Evolutionary conservation across 2,797 vertebrate species (phyloP).

Genomic region (Urophycis tenuis): DNA sequence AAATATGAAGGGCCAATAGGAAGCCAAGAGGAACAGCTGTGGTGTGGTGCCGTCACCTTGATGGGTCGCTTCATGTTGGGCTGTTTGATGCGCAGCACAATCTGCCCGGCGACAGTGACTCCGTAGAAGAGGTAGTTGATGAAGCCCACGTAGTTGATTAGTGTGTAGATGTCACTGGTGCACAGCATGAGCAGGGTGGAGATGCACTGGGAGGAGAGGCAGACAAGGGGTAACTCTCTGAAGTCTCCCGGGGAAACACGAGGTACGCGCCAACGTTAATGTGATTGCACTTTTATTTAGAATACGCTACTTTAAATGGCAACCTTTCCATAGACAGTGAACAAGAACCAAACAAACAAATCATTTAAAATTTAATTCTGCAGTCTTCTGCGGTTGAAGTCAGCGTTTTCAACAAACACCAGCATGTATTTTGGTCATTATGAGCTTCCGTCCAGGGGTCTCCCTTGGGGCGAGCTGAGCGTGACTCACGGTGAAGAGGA

Average conservation of each 20-base stretch:
- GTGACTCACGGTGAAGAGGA: constrained; percentile 70
- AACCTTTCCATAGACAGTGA: not conserved
- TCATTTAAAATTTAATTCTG: no score
- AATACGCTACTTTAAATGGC: not conserved
- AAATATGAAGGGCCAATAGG: no score
- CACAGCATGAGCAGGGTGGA: constrained; percentile 77
- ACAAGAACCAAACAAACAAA: not conserved
- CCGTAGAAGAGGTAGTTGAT: constrained; percentile 81
- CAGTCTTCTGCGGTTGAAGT: no score
- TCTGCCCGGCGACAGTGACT: constrained; percentile 72
- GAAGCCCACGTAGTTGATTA: constrained; percentile 79
- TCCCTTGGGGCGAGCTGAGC: no score
- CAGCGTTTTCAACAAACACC: not conserved
- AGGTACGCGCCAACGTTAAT: not conserved
- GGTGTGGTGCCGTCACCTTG: constrained; percentile 56
- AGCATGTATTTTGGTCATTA: not conserved
- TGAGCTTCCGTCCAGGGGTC: not conserved
- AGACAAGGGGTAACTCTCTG: no score
- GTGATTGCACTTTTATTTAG: not conserved
- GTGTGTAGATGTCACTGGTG: constrained; percentile 77
- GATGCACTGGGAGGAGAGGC: constrained; percentile 54
- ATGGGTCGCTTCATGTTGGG: constrained; percentile 69
- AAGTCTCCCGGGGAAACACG: no score
- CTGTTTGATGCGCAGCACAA: constrained; percentile 71
- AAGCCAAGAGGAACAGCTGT: not conserved